Evolutionary conservation across 2,113 vertebrate species (phyloP).

Genomic region (Trematocara stigmaticum): DNA sequence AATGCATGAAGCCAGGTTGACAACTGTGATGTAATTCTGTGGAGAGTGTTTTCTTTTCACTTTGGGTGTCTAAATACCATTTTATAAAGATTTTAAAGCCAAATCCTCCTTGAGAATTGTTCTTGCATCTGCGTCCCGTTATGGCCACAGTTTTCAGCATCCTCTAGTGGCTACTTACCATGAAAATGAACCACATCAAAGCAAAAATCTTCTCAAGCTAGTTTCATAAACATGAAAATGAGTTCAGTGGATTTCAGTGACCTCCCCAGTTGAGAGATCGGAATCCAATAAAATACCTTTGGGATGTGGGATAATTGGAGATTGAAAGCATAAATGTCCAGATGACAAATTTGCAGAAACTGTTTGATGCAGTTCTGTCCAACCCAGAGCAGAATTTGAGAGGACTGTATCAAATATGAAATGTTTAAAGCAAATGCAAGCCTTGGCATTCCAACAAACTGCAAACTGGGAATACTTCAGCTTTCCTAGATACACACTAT

Average conservation of each 20-base stretch:
- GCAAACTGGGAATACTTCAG: not conserved
- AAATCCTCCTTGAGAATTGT: not conserved
- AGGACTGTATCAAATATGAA: not conserved
- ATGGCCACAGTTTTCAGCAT: not conserved
- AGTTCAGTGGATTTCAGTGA: not conserved
- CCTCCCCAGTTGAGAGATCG: not conserved
- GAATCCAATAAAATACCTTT: not conserved
- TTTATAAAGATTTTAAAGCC: not conserved
- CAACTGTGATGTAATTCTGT: not conserved
- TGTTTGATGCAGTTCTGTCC: not conserved
- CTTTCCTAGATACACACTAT: not conserved
- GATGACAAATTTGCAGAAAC: not conserved
- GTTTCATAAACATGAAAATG: not conserved
- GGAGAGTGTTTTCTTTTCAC: not conserved
- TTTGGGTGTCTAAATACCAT: not conserved
- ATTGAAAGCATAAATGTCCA: not conserved
- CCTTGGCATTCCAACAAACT: not conserved
- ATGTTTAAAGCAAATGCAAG: not conserved
- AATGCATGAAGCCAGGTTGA: rapidly evolving
- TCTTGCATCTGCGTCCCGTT: not conserved
- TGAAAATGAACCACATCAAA: not conserved
- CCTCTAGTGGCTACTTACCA: not conserved
- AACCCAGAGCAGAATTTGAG: not conserved
- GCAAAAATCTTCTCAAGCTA: not conserved
- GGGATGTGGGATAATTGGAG: not conserved